Percentiles rank a stretch among this genome's conserved stretches.
Evolutionary conservation across 2,888 invertebrate genomes (phyloP).

Genomic region (Acleris holmiana): DNA sequence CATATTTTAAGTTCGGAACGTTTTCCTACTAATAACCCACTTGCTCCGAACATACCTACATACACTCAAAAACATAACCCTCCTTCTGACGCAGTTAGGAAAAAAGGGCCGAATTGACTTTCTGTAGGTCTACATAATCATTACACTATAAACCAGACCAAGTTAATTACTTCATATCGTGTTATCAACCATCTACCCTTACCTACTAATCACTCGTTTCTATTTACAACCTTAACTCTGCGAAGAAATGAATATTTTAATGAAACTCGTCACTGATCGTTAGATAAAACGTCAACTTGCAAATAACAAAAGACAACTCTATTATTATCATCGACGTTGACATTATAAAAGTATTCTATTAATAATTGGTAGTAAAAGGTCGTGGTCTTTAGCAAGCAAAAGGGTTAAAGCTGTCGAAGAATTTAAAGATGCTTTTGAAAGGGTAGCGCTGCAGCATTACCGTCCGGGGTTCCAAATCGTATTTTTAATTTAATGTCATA

Average conservation of each 20-base stretch:
- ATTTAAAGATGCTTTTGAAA: too few relatives aligned
- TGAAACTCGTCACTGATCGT: not conserved
- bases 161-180: conserved; percentile 22
- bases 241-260: too few relatives aligned
- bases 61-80: too few relatives aligned
- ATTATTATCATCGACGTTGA: conserved; percentile 10
- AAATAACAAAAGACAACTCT: not conserved
- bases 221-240: not conserved
- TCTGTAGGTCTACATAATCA: not conserved
- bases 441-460: too few relatives aligned
- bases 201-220: conserved; percentile 19
- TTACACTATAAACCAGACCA: conserved; percentile 14
- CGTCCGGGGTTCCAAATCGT: too few relatives aligned
- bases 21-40: too few relatives aligned
- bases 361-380: too few relatives aligned
- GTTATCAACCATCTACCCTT: conserved; percentile 23
- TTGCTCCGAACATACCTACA: too few relatives aligned
- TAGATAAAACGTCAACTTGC: conserved; percentile 11
- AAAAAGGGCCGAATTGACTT: too few relatives aligned
- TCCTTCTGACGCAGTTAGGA: too few relatives aligned
- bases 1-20: too few relatives aligned
- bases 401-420: conserved; percentile 6
- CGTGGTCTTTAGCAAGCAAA: not conserved
- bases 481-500: too few relatives aligned
- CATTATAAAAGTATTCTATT: conserved; percentile 13